phyloP scores from a whole-genome alignment of 2,797 vertebrate species.

The Enteromius afrohamiltoni region DNA sequence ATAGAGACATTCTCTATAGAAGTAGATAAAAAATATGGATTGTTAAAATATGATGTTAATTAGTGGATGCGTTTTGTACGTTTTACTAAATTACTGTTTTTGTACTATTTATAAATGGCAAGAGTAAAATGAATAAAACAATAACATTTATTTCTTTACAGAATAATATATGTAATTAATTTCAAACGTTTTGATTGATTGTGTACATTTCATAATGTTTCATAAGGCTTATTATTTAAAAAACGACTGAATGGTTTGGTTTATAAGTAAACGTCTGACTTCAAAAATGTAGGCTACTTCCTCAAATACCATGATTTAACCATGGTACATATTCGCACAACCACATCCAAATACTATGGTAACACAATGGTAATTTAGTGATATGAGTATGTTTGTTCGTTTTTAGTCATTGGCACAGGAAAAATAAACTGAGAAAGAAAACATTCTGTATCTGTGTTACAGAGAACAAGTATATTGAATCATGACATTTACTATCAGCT shows the following conservation, averaged over 20 bases:
- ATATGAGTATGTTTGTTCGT: not conserved
- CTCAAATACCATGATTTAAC: not conserved
- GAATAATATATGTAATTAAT: no score
- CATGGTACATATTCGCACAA: not conserved
- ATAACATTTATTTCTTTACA: no score
- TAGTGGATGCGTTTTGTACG: not conserved
- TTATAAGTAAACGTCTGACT: not conserved
- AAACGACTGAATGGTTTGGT: not conserved
- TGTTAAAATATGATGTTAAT: no score
- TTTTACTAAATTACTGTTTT: no score
- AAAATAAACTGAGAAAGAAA: not conserved
- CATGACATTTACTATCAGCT: constrained; percentile 19
- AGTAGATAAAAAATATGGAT: not conserved
- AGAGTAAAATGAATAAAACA: no score
- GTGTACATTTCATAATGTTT: not conserved
- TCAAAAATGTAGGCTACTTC: not conserved
- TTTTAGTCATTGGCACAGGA: not conserved
- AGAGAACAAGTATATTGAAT: not conserved
- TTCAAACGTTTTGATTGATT: not conserved
- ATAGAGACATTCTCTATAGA: no score
- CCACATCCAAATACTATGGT: not conserved
- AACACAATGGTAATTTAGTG: not conserved
- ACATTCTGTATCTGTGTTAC: not conserved
- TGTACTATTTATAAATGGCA: no score
- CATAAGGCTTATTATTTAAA: not conserved